Base-by-base conservation (phyloP, 2,888 invertebrate genomes). In the Drosophila melanocephala region DNA sequence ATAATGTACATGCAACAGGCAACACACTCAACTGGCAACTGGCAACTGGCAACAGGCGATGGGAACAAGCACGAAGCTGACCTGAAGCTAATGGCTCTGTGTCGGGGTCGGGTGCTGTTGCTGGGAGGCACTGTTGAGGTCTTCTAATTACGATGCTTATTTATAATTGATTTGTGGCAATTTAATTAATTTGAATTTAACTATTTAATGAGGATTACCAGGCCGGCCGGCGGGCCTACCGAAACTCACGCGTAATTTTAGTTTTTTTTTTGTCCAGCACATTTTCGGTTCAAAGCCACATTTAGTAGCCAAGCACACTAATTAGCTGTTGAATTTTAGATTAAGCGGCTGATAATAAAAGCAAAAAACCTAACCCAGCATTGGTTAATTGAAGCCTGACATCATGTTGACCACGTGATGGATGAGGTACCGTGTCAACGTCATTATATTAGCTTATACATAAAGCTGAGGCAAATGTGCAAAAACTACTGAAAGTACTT, bases 161-260 rank as follows among this genome's bases (percentile, higher is more conserved):
- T 86, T 91, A 88, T 87, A 87, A 87, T 87, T 87, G 87, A 87
- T 91, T 91, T 87, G 87, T 76, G 91, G 91, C 90, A 87, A 87
- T 87, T 91, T 87, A 87, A 91, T 91, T 87, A 87, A 87, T 87
- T 87, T 88, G 91, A 91, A 90, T 87, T 91, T 91, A 87, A 87
- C 87, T 90, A 87, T 91, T 87, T 87, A 87, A 91, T 91, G 87
- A 81, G 90, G 91, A 87, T 87, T 87, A 87, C 83, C 91, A 77
- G 77, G 60, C 58, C 72, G 26, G 26, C 26, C 52, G 44, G 33
- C 81, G 50, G 62, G 37, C 64, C 61, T 71, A 55, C 44, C 66
- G 14, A 42, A 52, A 57, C 58, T 77, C 53, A 26, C 37, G 73
- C 59, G 44, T 61, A 53, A 65, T 42, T 19, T 42, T 42, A 32